Percentiles rank a stretch among this genome's conserved stretches.
Conservation (phyloP, 2,888 invertebrate genomes). For the Latheticus oryzae region DNA sequence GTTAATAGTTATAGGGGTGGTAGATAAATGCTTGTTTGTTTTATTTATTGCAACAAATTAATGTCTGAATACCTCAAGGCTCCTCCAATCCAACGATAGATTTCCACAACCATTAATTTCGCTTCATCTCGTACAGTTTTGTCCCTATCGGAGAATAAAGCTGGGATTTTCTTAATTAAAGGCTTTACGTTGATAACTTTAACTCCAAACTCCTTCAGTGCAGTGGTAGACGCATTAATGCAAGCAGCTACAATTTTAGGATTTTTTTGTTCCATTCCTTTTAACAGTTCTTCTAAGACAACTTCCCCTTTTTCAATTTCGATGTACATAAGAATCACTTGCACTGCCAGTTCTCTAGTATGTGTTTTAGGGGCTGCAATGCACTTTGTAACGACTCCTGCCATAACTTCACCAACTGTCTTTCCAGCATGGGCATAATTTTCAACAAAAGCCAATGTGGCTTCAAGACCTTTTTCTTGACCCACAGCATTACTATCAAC, state of each 20-base stretch:
- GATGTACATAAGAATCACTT: constrained; percentile 91
- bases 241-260: constrained; percentile 94
- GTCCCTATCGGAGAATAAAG: constrained; percentile 90
- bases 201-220: constrained; percentile 89
- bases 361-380: constrained; percentile 91
- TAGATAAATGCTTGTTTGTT: too few species aligned
- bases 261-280: constrained; percentile 95
- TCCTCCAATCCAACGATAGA: constrained; percentile 78
- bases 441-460: constrained; percentile 89
- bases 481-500: constrained; percentile 94
- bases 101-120: constrained; percentile 90
- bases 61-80: constrained; percentile 60
- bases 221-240: constrained; percentile 78
- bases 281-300: constrained; percentile 89
- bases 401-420: constrained; percentile 85
- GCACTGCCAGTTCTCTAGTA: constrained; percentile 90
- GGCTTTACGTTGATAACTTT: constrained; percentile 92
- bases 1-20: not conserved
- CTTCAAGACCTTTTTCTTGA: constrained; percentile 95
- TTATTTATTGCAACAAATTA: not conserved
- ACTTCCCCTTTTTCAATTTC: constrained; percentile 95
- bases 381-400: constrained; percentile 88
- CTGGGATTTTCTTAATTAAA: constrained; percentile 87
- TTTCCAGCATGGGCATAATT: constrained; percentile 90
- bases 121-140: constrained; percentile 93